Base-by-base conservation (phyloP, 2,888 invertebrate species). In the Diadromus collaris region DNA sequence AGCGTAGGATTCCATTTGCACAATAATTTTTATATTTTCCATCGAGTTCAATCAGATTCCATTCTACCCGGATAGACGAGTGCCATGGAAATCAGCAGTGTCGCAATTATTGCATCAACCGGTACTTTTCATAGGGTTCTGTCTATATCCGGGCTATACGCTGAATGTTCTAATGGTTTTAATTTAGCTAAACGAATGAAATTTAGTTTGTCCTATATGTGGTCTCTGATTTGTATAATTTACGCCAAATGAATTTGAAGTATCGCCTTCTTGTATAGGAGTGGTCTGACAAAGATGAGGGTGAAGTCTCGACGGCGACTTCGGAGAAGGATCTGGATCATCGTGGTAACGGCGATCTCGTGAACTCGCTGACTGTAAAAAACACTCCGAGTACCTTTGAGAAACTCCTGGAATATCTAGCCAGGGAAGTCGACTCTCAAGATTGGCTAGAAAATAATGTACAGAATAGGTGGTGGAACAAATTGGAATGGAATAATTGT, bases 391-490 rank as follows among this genome's bases (percentile, higher is more conserved):
- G 44, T 44, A 48, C 63, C n/a, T 72, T 65, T 29, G 82, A 86
- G 51, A 77, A 84, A 79, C 71, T 84, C 29, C 82, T 85, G 0
- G 13, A 82, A 64, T 76, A 72, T 16, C 75, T 88, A 19, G 78
- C 86, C 2, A 84, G 89, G 78, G 83, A 85, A 64, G 75, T 83
- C 16, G 73, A 87, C 65, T 86, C 90, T 6, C 87, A 84, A 77
- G 81, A 86, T 58, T 91, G 91, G 88, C 76, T 92, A 4, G 58
- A 83, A 6, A 82, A 79, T 5, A 89, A 89, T 70, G 83, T 92
- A 16, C 92, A 92, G 80, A 87, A 91, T 44, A 86, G 88, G 27
- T 92, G 92, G 90, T 91, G 91, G 93, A 92, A 92, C 86, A 85
- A 87, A 63, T 80, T 90, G n/a, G 85, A 88, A 32, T 83, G 85